Evolutionary conservation across 1,140 invertebrate species (phyloP), one percentile per base, ranked within the genome.

Genomic region (Drosophila sturtevanti): DNA sequence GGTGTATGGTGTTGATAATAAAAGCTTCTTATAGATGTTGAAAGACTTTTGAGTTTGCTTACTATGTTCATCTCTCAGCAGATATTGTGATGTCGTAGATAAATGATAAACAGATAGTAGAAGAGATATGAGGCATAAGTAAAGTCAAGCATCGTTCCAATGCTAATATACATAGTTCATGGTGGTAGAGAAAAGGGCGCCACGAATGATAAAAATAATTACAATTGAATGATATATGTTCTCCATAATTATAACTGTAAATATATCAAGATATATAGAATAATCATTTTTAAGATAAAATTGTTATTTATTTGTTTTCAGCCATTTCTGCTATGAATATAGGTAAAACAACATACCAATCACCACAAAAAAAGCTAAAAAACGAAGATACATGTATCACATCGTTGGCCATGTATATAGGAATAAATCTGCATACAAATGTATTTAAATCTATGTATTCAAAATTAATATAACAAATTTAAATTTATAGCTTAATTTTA

Each of bases 351-450:
- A 87, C 77, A 56, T 86, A 91, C 12, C 69, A 70, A 22, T 85
- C 89, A 9, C 90, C 89, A 6, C 90, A 77, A 4, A 86, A 81
- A 0, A 93, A 6, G 87, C 77, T 4, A 93, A 56, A 27, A 92
- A 91, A 18, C 93, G 81, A 1, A 58, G 92, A 91, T 6, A 91
- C 85, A 59, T 84, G 79, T 10, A 55, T 73, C 6, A 91, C 82
- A 74, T 90, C 68, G 66, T 84, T 35, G 3, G 85, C 79, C 14
- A 59, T 59, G 48, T 73, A 84, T 62, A 91, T 86, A 48, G 89
- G 77, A 62, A 90, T 76, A n/a, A n/a, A n/a, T n/a, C n/a, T n/a
- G n/a, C n/a, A n/a, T n/a, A n/a, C n/a, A n/a, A n/a, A n/a, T n/a
- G n/a, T n/a, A n/a, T n/a, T n/a, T n/a, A n/a, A n/a, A n/a, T n/a